Evolutionary conservation across 2,888 invertebrate genomes (phyloP), one percentile per base, ranked within the genome.

Genomic region (Chrysomela aeneicollis): DNA sequence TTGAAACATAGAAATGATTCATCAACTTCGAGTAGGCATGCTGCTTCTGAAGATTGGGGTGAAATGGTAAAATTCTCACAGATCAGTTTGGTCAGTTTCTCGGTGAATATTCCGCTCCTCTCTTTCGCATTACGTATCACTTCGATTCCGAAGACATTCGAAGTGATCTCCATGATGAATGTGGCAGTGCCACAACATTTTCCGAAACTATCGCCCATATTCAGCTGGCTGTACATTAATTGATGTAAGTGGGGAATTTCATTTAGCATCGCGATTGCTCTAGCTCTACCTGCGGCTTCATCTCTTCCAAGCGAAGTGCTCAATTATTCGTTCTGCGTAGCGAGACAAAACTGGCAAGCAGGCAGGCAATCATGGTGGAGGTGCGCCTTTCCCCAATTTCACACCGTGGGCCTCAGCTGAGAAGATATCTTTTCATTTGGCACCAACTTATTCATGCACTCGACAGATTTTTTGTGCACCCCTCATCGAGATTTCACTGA

Each of bases 231-330:
- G 32, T 42, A 55, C 55, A 55, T 55, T 22, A 55, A 55, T 55
- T 55, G 55, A 55, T 55, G 18, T 18, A 37, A 55, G 55, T n/a
- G 37, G 37, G 55, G 55, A 55, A 55, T 55, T 55, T 55, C 55
- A 55, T 55, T 55, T 55, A 22, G 55, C 55, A 42, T 55, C n/a
- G 22, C 42, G 37, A 55, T 55, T 42, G 55, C 55, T 55, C 42
- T 55, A 55, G 42, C 55, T 55, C 42, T 19, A 42, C 42, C 55
- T 37, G 21, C 55, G 42, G 55, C 21, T 42, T 37, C 22, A 55
- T 55, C 19, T 55, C 55, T 55, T 42, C 32, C 55, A 0, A 46
- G 55, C 37, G 46, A 55, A 37, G 18, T 55, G 55, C 55, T 55
- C 32, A 55, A 55, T 55, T 55, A 42, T 42, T 32, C 55, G 42